Conservation (phyloP, 2,113 vertebrate genomes). For the Apeltes quadracus region DNA sequence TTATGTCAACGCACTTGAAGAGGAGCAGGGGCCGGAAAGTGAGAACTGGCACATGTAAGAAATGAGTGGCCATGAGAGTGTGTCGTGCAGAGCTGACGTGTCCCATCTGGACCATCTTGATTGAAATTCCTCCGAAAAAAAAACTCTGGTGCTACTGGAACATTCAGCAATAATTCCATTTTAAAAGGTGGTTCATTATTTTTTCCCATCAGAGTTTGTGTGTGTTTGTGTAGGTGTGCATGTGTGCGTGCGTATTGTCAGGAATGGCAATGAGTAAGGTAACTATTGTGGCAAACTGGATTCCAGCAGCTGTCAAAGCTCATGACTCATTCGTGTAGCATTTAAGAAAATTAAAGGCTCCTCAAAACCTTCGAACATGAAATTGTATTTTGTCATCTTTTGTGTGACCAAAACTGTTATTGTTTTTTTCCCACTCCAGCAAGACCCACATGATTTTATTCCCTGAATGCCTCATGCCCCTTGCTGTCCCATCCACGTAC, state of each 20-base stretch:
- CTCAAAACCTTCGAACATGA: constrained; percentile 28
- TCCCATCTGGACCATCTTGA: constrained; percentile 52
- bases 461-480: neutral
- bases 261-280: constrained; percentile 11
- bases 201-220: constrained; percentile 3
- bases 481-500: constrained; percentile 17
- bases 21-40: neutral
- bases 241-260: constrained; percentile 3
- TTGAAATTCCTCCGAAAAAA: constrained; percentile 31
- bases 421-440: neutral
- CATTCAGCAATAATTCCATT: constrained; percentile 13
- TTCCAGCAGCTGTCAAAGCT: constrained; percentile 26
- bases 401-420: constrained; percentile 1
- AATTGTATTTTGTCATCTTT: constrained; percentile 3
- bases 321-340: constrained; percentile 38
- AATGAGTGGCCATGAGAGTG: constrained; percentile 15
- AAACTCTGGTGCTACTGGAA: constrained; percentile 3
- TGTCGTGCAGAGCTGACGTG: constrained; percentile 26
- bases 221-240: constrained; percentile 1
- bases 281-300: constrained; percentile 15
- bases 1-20: constrained; percentile 4
- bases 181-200: constrained; percentile 39
- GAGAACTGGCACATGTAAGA: neutral
- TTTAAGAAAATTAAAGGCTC: constrained; percentile 1
- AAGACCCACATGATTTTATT: neutral